Evolutionary conservation across 2,113 vertebrate genomes (phyloP).

Genomic region (Oreocharis arfaki): DNA sequence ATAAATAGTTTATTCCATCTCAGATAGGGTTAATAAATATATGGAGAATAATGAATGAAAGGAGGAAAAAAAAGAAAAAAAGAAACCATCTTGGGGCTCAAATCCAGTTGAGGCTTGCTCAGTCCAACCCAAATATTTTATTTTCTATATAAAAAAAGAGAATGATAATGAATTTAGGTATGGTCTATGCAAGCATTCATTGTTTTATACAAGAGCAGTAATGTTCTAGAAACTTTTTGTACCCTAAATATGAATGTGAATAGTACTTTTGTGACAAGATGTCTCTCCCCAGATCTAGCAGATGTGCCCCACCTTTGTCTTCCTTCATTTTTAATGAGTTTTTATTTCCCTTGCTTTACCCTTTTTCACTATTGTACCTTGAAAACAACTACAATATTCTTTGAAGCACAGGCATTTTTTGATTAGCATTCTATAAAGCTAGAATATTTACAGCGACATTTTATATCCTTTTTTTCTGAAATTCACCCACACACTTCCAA

Average conservation of each 20-base stretch:
- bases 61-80: not conserved
- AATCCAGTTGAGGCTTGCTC: not conserved
- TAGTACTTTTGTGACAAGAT: not conserved
- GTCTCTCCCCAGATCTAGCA: not conserved
- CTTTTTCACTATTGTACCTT: not conserved
- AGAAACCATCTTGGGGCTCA: not conserved
- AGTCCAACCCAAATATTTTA: not conserved
- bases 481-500: not conserved
- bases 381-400: not conserved
- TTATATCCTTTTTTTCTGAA: not conserved
- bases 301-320: not conserved
- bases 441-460: not conserved
- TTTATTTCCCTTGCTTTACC: not conserved
- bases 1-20: not conserved
- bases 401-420: not conserved
- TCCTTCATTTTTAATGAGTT: not conserved
- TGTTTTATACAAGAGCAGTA: not conserved
- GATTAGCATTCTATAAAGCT: fast-evolving
- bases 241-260: not conserved
- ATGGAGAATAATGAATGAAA: not conserved
- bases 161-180: not conserved
- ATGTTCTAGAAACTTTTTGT: not conserved
- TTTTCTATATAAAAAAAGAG: not conserved
- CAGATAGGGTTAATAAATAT: not conserved
- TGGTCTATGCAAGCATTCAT: fast-evolving